These are phyloP conservation scores for Drosophila pseudotakahashii DNA, from an alignment of 2,888 invertebrate species.

Conservation along the genomic window DNA sequence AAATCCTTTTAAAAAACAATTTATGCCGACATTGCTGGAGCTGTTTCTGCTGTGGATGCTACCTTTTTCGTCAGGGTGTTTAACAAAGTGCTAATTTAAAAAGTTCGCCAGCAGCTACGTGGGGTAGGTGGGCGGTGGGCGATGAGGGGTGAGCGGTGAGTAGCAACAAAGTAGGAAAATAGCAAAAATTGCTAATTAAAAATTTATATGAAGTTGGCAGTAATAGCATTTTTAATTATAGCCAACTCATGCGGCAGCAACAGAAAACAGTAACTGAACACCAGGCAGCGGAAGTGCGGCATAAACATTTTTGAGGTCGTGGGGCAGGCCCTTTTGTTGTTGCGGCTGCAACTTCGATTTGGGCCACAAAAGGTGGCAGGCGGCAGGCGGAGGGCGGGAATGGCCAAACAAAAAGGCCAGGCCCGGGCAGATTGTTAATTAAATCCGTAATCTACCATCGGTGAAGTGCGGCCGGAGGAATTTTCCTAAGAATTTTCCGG, in stretches of 20 bases:
- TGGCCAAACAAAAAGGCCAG: slow-evolving; percentile 9
- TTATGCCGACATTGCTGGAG: slow-evolving; percentile 56
- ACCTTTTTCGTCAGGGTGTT: slow-evolving; percentile 78
- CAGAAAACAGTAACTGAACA: slow-evolving; percentile 42
- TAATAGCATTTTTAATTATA: slow-evolving; percentile 84
- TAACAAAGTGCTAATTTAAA: slow-evolving; percentile 83
- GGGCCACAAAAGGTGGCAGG: slow-evolving; percentile 21
- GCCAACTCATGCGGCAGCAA: slow-evolving; percentile 72
- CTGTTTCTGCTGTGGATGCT: slow-evolving; percentile 56
- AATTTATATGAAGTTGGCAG: slow-evolving; percentile 83
- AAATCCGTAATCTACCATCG: slow-evolving; percentile 39
- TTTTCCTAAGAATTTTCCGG: slow-evolving; percentile 26
- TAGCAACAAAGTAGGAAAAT: slow-evolving; percentile 80
- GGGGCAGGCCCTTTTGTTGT: slow-evolving; percentile 70
- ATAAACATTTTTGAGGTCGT: slow-evolving; percentile 76
- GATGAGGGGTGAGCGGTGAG: slow-evolving; percentile 32
- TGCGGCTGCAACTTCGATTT: slow-evolving; percentile 44
- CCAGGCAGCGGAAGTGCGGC: slow-evolving; percentile 68
- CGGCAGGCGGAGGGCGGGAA: neutral
- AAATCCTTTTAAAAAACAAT: slow-evolving; percentile 80
- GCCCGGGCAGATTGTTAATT: slow-evolving; percentile 35
- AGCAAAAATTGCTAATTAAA: slow-evolving; percentile 84
- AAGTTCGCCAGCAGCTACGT: slow-evolving; percentile 65
- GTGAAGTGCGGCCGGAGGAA: slow-evolving; percentile 7
- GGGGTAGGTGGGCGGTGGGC: slow-evolving; percentile 6